phyloP scores from a whole-genome alignment of 2,113 vertebrate species.

The Apeltes quadracus region DNA sequence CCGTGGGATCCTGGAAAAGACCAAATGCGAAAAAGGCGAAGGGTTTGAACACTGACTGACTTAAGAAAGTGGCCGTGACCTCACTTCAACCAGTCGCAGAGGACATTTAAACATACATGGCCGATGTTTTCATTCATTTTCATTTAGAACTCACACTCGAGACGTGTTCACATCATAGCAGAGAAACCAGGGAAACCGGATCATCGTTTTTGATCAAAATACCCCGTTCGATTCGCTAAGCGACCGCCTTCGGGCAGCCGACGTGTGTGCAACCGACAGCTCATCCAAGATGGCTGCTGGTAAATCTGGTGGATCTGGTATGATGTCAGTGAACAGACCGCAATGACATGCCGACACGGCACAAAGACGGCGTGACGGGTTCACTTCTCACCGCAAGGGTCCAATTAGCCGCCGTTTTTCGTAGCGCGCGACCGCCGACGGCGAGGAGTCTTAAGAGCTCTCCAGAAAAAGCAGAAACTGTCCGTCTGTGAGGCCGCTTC shows the following conservation, averaged over 20 bases:
- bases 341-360: slow-evolving; percentile 2
- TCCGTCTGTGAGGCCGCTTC: too few species aligned
- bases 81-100: background rate
- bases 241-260: background rate
- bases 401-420: background rate
- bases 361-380: background rate
- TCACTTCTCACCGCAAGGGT: background rate
- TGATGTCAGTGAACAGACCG: slow-evolving; percentile 11
- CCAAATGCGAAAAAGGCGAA: background rate
- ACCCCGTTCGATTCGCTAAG: background rate
- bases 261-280: background rate
- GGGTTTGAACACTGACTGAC: too few species aligned
- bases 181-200: slow-evolving; percentile 8
- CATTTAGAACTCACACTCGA: background rate
- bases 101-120: too few species aligned
- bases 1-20: slow-evolving; percentile 31
- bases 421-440: too few species aligned
- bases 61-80: background rate
- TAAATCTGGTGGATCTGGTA: slow-evolving; percentile 15
- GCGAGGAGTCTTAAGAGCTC: too few species aligned
- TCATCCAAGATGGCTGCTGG: background rate
- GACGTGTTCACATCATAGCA: slow-evolving; percentile 41
- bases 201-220: background rate
- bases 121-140: background rate
- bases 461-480: too few species aligned